Conservation (phyloP, 2,888 invertebrate species). For the Tubiluchus corallicola region DNA sequence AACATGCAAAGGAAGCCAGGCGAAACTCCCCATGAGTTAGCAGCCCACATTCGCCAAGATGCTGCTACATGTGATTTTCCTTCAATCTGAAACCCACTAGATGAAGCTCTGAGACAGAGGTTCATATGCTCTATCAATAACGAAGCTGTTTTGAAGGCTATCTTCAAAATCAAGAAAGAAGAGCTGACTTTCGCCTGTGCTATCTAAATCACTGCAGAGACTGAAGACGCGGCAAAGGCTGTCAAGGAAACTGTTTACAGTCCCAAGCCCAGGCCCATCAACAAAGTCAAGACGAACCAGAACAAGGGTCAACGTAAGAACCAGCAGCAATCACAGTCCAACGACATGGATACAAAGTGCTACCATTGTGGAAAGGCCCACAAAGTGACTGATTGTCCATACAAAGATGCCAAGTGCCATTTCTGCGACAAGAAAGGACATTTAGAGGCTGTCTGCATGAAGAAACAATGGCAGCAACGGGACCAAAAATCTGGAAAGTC, state of each 20-base stretch:
- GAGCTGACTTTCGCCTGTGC: slow-evolving; percentile 11
- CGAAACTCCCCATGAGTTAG: slow-evolving; percentile 13
- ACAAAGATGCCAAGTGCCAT: neutral
- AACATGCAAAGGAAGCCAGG: slow-evolving; percentile 13
- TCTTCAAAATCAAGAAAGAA: slow-evolving; percentile 12
- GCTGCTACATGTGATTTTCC: slow-evolving; percentile 12
- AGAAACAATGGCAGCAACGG: no score
- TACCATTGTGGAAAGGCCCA: slow-evolving; percentile 5
- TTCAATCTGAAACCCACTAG: no score
- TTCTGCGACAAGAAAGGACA: no score
- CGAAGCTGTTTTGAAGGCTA: slow-evolving; percentile 13
- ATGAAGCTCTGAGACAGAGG: no score
- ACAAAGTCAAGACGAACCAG: no score
- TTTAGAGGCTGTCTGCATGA: no score
- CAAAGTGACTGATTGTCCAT: neutral
- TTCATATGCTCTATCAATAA: slow-evolving; percentile 13
- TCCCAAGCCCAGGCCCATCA: slow-evolving; percentile 8
- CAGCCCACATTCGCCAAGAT: slow-evolving; percentile 12
- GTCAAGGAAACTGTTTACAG: slow-evolving; percentile 13
- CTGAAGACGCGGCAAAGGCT: slow-evolving; percentile 14
- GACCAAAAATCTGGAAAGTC: no score
- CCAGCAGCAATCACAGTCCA: no score
- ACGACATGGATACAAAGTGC: no score
- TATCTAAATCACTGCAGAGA: slow-evolving; percentile 12
- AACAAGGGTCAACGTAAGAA: no score